Base-by-base conservation (phyloP, 1,140 invertebrate genomes). In the Atta cephalotes region DNA sequence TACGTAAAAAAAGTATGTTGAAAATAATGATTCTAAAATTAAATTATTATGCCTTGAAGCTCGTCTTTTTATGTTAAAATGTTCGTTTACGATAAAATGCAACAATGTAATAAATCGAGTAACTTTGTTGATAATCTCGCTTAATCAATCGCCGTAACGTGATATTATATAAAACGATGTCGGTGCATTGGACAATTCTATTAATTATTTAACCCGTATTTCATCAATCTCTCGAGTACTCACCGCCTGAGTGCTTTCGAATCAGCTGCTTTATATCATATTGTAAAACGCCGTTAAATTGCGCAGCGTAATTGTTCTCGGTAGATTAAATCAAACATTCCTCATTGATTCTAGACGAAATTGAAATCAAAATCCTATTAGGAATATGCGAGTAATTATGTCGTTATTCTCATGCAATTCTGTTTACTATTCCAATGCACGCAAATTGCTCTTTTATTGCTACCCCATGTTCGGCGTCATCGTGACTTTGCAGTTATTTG, bases 201-300 rank as follows among this genome's bases (percentile, higher is more conserved):
- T 84, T 84, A 84, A 84, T 84, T 84, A 84, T 76, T 84, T 76
- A 84, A 84, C 80, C 56, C 80, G 80, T 84, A 84, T 84, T 76
- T 74, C 56, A 60, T 74, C 80, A 74, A 62, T 74, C 70, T 84
- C 80, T 76, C 80, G 70, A 84, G 80, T 84, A 84, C 70, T 84
- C 56, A 39, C 16, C 80, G 80, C 80, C 68, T 56, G 80, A 76
- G 56, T 62, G 80, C 80, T 84, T 62, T 76, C 31, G 80, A 74
- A 84, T 84, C 80, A 76, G 78, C 80, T 84, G 80, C 70, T 84
- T 84, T 84, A 84, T 82, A 10, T 84, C 56, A 84, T 74, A 84
- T 84, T 84, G 80, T 84, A 84, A 84, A 84, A 84, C 63, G 56
- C 70, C 80, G 80, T 74, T 84, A 84, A 84, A 84, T 84, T 84